Base-by-base conservation (phyloP, 2,113 vertebrate genomes). In the Elephas maximus region DNA sequence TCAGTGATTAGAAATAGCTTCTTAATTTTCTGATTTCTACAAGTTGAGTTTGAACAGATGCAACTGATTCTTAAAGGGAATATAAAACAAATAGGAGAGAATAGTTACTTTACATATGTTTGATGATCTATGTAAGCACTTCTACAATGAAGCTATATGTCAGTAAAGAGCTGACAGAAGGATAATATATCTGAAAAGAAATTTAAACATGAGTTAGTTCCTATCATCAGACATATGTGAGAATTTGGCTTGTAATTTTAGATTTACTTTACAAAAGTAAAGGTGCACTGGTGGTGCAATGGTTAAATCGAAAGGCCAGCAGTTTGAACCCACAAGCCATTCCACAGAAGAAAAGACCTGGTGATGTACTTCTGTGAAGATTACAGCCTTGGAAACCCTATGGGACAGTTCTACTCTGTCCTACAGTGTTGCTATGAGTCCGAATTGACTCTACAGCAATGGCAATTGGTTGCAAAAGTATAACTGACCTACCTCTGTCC, bases 21-120 rank as follows among this genome's bases (percentile, higher is more conserved):
- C 67, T 41, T 79, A 63, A 2, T 95, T 96, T 97, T 78, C 76
- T 80, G 26, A 81, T 91, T 93, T 93, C 97, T 95, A 84, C 93
- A 92, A 94, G 37, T 37, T 83, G 88, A 60, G 17, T 95, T 76
- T 95, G 48, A 94, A 85, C 84, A 82, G 89, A 95, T 80, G 24
- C 62, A 88, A 17, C 88, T 80, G 91, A 86, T 76, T 87, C 26
- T 73, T 92, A 86, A 76, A 90, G 3, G 10, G 20, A 90, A 69
- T 26, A 51, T 65, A 88, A 95, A 92, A 71, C 93, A 94, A 97
- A 94, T 30, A 48, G 79, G 48, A 78, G 11, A 81, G 60, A 89
- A 74, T 0, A 51, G 8, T 88, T 63, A 60, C 87, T 94, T 95
- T n/a, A 60, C 53, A 41, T 24, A 71, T 10, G 65, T 95, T 94